Evolutionary conservation across 2,797 vertebrate genomes (phyloP).

Genomic region (Hipposideros larvatus): DNA sequence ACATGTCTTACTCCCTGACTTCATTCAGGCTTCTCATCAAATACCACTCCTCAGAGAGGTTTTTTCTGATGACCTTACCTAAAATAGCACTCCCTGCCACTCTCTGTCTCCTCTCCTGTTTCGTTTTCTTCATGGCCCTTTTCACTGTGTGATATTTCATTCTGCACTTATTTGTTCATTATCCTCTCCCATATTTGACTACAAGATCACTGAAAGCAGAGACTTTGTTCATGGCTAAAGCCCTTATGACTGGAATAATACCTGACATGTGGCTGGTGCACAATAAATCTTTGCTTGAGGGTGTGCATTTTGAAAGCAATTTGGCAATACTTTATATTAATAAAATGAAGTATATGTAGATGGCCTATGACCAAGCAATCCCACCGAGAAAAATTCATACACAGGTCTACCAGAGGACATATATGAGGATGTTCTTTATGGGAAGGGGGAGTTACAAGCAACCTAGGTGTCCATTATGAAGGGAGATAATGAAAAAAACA

Average conservation of each 20-base stretch:
- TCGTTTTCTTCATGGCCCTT: neutral
- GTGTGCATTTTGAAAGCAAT: constrained; percentile 13
- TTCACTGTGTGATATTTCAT: neutral
- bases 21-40: neutral
- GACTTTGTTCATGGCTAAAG: neutral
- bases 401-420: neutral
- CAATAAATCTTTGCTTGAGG: constrained; percentile 40
- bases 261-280: neutral
- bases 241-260: neutral
- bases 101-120: neutral
- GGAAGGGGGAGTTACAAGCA: neutral
- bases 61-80: neutral
- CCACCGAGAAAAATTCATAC: neutral
- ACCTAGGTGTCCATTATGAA: constrained; percentile 1
- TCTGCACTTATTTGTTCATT: neutral
- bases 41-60: neutral
- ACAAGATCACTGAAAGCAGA: constrained; percentile 1
- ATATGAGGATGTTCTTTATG: constrained; percentile 24
- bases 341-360: neutral
- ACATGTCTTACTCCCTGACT: constrained; percentile 5
- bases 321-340: neutral
- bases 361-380: neutral
- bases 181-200: neutral
- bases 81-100: neutral
- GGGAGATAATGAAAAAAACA: constrained; percentile 40